phyloP scores from a whole-genome alignment of 2,888 invertebrate genomes.

The Scaeva pyrastri region DNA sequence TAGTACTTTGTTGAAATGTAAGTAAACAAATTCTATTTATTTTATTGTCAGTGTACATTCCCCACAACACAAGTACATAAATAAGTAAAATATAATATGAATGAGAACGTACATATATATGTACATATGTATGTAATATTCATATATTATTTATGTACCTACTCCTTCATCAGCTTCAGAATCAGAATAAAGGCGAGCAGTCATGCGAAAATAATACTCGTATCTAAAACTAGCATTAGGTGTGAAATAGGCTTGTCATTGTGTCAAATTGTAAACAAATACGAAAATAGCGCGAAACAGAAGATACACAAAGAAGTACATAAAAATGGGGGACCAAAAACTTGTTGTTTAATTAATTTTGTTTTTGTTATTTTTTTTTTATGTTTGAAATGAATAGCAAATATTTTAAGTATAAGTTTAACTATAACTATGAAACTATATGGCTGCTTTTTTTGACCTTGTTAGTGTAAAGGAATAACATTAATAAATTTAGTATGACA shows the following conservation, averaged over 20 bases:
- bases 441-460: constrained; percentile 35
- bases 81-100: too few species aligned
- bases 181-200: constrained; percentile 25
- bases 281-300: constrained; percentile 3
- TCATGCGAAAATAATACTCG: constrained; percentile 57
- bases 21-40: not conserved
- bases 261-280: constrained; percentile 58
- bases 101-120: too few species aligned
- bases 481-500: constrained; percentile 49
- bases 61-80: not conserved
- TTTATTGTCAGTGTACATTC: constrained; percentile 11
- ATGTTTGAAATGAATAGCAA: constrained; percentile 47
- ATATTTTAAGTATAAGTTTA: constrained; percentile 50
- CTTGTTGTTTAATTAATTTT: constrained; percentile 8
- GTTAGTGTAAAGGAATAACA: constrained; percentile 33
- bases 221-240: constrained; percentile 55
- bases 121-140: too few species aligned
- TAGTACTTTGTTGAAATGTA: not conserved
- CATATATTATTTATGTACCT: not conserved
- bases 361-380: constrained; percentile 36
- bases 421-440: too few species aligned
- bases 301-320: not conserved
- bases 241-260: constrained; percentile 64
- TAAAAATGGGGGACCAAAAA: not conserved
- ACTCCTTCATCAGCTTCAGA: constrained; percentile 19